A percentile compares a stretch with the other conserved stretches of the same genome.
Conservation (phyloP, 2,113 vertebrate species). For the Mustela nigripes region DNA sequence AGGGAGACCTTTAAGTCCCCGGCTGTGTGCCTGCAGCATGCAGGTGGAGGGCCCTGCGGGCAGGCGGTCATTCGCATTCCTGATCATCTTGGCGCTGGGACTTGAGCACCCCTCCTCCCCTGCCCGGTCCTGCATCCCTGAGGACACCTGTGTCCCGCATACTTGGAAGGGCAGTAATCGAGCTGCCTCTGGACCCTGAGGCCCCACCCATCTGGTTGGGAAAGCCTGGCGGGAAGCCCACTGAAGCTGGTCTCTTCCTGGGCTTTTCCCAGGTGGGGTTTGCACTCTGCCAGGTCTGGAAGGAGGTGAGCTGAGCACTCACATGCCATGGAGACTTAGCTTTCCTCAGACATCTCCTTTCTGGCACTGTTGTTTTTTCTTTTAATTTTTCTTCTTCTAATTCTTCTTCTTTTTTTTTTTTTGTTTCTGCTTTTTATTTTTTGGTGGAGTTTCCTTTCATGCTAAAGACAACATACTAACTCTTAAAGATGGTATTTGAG, state of each 20-base stretch:
- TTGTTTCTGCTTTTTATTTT: neutral
- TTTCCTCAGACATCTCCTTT: neutral
- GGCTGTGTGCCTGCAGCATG: neutral
- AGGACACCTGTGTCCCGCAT: neutral
- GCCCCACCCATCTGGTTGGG: neutral
- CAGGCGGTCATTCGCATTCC: neutral
- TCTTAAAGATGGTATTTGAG: neutral
- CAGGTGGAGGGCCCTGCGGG: neutral
- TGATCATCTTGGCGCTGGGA: neutral
- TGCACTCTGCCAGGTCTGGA: neutral
- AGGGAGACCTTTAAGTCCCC: rapidly evolving
- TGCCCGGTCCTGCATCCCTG: neutral
- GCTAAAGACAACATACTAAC: neutral
- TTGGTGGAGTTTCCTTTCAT: conserved; percentile 30
- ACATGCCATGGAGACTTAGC: neutral
- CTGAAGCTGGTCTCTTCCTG: neutral
- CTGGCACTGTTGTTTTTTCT: neutral
- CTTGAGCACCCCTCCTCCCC: neutral
- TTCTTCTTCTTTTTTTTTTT: too few species aligned
- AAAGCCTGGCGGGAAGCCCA: neutral
- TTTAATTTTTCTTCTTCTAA: neutral
- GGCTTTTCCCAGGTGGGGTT: neutral
- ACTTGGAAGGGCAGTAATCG: neutral
- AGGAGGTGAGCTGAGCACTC: neutral
- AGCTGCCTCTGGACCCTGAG: neutral